A percentile compares a stretch with the other conserved stretches of the same genome.
phyloP scores from a whole-genome alignment of 2,113 vertebrate genomes.

The Lathamus discolor region DNA sequence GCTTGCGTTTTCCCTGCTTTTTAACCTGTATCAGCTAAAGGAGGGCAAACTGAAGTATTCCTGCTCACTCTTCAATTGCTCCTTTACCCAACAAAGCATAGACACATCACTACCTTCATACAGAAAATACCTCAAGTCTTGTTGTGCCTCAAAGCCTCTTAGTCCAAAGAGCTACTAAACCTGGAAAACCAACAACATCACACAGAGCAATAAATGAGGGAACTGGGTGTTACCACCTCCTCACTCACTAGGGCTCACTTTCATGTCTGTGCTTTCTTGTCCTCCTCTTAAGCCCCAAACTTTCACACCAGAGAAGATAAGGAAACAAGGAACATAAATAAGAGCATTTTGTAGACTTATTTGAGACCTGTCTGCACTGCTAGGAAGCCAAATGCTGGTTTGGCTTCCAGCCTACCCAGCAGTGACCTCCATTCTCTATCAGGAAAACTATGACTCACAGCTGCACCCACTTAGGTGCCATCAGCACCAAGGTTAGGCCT shows the following conservation, averaged over 20 bases:
- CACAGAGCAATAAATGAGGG: background rate
- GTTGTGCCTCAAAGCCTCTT: background rate
- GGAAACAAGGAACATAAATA: background rate
- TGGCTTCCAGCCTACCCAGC: background rate
- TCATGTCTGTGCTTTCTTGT: background rate
- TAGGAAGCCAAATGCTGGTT: background rate
- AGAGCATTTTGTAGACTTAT: background rate
- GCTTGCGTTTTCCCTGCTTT: background rate
- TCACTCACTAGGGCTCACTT: background rate
- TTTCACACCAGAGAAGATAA: background rate
- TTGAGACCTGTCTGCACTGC: background rate
- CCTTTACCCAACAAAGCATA: background rate
- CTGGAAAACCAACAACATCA: background rate
- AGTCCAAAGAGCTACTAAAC: slow-evolving; percentile 16
- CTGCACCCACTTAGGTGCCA: background rate
- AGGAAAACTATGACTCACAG: background rate
- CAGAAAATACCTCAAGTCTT: background rate
- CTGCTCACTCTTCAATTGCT: background rate
- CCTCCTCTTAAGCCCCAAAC: background rate
- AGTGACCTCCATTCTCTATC: background rate
- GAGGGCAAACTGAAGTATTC: background rate
- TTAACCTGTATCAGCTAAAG: background rate
- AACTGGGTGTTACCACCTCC: background rate
- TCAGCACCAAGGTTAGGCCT: rapidly evolving
- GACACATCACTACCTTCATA: background rate